A percentile compares a stretch with the other conserved stretches of the same genome.
Conservation (phyloP, 2,888 invertebrate species). For the Lasioglossum oenotherae region DNA sequence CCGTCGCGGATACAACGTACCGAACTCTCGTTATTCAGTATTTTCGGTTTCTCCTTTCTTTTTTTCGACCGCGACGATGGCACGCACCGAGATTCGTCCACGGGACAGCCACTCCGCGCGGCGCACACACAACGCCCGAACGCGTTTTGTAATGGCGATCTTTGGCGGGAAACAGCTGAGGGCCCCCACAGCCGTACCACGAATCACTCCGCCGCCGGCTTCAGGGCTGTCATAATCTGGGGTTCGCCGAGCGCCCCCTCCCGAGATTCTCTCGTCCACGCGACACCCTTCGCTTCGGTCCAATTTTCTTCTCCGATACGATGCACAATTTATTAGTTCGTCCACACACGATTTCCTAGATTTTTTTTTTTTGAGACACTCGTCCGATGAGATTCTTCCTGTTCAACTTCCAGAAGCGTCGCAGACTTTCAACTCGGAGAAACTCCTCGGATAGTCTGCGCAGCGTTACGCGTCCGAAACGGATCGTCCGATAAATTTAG, state of each 20-base stretch:
- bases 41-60: background rate
- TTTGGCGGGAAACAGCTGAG: conserved; percentile 91
- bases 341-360: no score
- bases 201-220: conserved; percentile 77
- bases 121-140: conserved; percentile 84
- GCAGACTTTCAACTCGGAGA: background rate
- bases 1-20: conserved; percentile 28
- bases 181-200: conserved; percentile 81
- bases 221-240: conserved; percentile 68
- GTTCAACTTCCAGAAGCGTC: no score
- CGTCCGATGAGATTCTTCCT: no score
- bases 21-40: conserved; percentile 35
- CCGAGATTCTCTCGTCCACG: background rate
- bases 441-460: background rate
- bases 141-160: conserved; percentile 88
- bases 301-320: background rate
- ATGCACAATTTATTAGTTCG: no score
- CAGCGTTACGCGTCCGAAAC: conserved; percentile 17
- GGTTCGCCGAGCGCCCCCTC: conserved; percentile 39
- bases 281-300: conserved; percentile 16
- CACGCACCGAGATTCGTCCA: conserved; percentile 77
- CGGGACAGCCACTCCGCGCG: conserved; percentile 85
- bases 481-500: background rate
- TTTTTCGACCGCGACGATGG: conserved; percentile 53
- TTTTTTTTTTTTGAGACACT: no score